Evolutionary conservation across 2,888 invertebrate genomes (phyloP).

Genomic region (Tinea trinotella): DNA sequence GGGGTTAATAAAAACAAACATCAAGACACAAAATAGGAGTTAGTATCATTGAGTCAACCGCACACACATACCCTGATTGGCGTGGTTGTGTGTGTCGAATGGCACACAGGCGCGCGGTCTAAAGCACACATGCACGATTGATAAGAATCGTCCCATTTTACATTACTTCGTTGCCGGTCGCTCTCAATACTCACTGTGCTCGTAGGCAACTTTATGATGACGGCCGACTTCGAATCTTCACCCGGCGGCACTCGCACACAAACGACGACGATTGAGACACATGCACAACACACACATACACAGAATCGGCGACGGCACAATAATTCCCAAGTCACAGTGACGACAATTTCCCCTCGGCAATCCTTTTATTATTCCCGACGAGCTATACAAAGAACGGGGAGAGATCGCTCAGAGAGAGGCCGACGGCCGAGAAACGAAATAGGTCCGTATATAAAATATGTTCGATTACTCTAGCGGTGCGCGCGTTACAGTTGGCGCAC

Average conservation of each 20-base stretch:
- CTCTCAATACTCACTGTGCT: slow-evolving; percentile 60
- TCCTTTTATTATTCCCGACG: slow-evolving; percentile 39
- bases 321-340: slow-evolving; percentile 28
- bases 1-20: slow-evolving; percentile 74
- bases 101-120: slow-evolving; percentile 31
- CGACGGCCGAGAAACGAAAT: slow-evolving; percentile 3
- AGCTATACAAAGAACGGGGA: slow-evolving; percentile 40
- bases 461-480: slow-evolving; percentile 68
- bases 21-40: slow-evolving; percentile 66
- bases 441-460: slow-evolving; percentile 31
- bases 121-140: slow-evolving; percentile 44
- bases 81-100: slow-evolving; percentile 29
- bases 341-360: slow-evolving; percentile 32
- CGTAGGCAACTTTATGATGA: slow-evolving; percentile 42
- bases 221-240: slow-evolving; percentile 66
- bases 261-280: neutral
- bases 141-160: slow-evolving; percentile 72
- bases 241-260: slow-evolving; percentile 23
- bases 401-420: slow-evolving; percentile 35
- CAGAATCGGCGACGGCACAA: slow-evolving; percentile 29
- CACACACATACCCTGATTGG: slow-evolving; percentile 21
- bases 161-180: slow-evolving; percentile 56
- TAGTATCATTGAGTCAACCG: slow-evolving; percentile 36
- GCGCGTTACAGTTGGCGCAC: slow-evolving; percentile 72
- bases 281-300: neutral